Conservation (phyloP, 2,888 invertebrate genomes). For the Eucera pruinosa region DNA sequence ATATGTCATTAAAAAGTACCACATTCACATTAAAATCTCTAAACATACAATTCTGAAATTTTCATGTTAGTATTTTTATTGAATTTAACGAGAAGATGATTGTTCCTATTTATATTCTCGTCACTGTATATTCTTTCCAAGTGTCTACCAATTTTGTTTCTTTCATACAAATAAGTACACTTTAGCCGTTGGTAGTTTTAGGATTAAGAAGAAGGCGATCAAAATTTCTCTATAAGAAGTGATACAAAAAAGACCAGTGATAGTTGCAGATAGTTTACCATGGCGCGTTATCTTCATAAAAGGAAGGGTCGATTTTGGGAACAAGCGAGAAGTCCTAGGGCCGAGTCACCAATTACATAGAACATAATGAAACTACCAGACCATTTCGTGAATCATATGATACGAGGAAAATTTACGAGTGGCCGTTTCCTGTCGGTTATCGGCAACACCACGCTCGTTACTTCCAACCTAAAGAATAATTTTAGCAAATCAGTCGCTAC, state of each 20-base stretch:
- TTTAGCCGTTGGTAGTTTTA: too few species aligned
- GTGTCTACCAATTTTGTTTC: too few species aligned
- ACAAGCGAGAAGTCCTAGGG: not conserved
- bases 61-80: too few species aligned
- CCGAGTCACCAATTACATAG: constrained; percentile 50
- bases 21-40: too few species aligned
- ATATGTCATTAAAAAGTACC: too few species aligned
- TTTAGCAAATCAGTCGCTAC: constrained; percentile 53
- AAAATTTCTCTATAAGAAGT: constrained; percentile 12
- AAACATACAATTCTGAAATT: too few species aligned
- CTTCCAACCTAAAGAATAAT: constrained; percentile 56
- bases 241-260: too few species aligned
- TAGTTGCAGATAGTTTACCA: constrained; percentile 45
- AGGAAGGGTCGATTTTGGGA: constrained; percentile 46
- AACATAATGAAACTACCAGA: constrained; percentile 59
- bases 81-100: too few species aligned
- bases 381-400: constrained; percentile 59
- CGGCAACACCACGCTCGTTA: constrained; percentile 59
- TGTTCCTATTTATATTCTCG: too few species aligned
- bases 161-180: too few species aligned
- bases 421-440: constrained; percentile 56
- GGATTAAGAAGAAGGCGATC: not conserved
- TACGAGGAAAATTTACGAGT: constrained; percentile 57
- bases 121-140: not conserved
- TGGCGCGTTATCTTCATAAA: constrained; percentile 36